These are phyloP conservation scores for Campoplex nolae DNA, from an alignment of 2,888 invertebrate genomes.

Conservation along the genomic window DNA sequence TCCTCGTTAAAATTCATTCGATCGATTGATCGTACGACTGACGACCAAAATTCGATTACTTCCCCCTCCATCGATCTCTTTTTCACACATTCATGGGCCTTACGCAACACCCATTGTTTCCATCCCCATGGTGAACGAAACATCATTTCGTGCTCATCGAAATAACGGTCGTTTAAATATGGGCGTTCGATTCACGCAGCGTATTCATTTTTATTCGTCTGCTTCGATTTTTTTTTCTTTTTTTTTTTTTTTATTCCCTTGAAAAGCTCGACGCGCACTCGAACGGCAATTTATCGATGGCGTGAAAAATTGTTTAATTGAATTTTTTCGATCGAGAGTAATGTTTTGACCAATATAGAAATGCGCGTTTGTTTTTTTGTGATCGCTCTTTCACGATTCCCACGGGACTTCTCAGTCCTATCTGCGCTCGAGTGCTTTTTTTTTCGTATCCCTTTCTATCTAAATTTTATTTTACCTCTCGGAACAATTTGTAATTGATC, in stretches of 20 bases:
- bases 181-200: background rate
- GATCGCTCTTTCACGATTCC: conserved; percentile 7
- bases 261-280: conserved; percentile 20
- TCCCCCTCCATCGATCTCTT: background rate
- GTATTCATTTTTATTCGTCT: background rate
- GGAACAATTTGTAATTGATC: background rate
- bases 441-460: background rate
- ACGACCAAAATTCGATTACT: conserved; percentile 31
- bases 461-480: background rate
- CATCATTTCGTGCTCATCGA: conserved; percentile 11
- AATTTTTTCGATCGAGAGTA: conserved; percentile 72
- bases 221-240: background rate
- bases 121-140: conserved; percentile 8
- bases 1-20: conserved; percentile 37
- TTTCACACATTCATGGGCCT: background rate
- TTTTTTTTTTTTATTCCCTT: background rate
- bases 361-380: background rate
- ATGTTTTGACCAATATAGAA: conserved; percentile 46
- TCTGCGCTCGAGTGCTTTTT: background rate
- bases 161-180: background rate
- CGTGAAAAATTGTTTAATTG: conserved; percentile 68
- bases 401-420: background rate
- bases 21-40: conserved; percentile 17
- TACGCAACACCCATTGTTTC: background rate
- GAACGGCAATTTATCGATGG: conserved; percentile 12